Percentiles rank a stretch among this genome's conserved stretches.
Evolutionary conservation across 2,888 invertebrate genomes (phyloP).

Genomic region (Oeneis ivallda): DNA sequence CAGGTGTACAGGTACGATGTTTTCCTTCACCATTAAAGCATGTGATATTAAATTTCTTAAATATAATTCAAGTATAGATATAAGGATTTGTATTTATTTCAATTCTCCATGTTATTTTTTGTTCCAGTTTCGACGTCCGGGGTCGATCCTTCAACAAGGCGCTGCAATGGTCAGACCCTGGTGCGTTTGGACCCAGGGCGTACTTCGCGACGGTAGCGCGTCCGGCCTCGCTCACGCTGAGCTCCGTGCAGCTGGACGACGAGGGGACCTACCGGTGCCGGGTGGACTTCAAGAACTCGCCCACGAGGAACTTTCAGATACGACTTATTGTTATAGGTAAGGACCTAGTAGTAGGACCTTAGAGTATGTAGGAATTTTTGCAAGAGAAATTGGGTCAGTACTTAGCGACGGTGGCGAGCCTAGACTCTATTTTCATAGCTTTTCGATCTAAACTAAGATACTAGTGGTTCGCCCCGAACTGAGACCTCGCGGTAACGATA

Average conservation of each 20-base stretch:
- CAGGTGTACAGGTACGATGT: too few species aligned
- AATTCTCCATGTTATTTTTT: conserved; percentile 22
- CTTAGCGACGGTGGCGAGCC: too few species aligned
- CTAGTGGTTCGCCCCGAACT: too few species aligned
- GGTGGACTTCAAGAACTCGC: conserved; percentile 94
- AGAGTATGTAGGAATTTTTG: too few species aligned
- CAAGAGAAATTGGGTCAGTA: too few species aligned
- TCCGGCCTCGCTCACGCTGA: conserved; percentile 90
- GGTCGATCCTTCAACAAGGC: conserved; percentile 91
- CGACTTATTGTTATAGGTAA: conserved; percentile 95
- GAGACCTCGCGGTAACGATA: too few species aligned
- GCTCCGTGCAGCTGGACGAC: conserved; percentile 92
- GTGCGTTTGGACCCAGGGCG: conserved; percentile 91
- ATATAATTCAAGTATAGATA: too few species aligned
- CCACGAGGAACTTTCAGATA: conserved; percentile 93
- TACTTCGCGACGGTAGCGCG: conserved; percentile 91
- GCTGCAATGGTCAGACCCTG: conserved; percentile 91
- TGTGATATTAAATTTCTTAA: too few species aligned
- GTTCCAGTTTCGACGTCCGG: conserved; percentile 91
- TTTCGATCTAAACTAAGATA: too few species aligned
- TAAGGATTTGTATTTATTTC: too few species aligned
- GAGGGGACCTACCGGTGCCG: conserved; percentile 93
- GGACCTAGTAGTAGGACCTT: conserved; percentile 54
- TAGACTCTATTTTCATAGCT: too few species aligned
- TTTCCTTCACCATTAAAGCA: too few species aligned